Evolutionary conservation across 2,797 vertebrate genomes (phyloP), one percentile per base, ranked within the genome.

Genomic region (Aldrovandia affinis): DNA sequence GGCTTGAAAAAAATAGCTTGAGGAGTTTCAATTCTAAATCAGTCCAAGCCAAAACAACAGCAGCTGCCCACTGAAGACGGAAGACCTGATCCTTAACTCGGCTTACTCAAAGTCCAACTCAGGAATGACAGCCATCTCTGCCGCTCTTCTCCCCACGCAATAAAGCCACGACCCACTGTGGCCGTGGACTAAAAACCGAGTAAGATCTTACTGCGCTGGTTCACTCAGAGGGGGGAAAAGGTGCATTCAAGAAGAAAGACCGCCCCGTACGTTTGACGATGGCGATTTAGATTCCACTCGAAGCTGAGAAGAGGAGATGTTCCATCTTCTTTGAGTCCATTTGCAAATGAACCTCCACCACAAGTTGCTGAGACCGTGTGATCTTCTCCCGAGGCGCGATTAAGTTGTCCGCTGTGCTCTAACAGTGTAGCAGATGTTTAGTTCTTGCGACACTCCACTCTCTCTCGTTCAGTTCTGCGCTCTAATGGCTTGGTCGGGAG

Each of bases 31-130:
- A 80, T 83, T 68, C 90, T 91, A 93, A 89, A 94, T 94, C 93
- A 93, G 92, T 89, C 78, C 84, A 87, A 90, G 84, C 80, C 39
- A 77, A 85, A 87, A 52, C 57, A 73, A 77, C 28, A 88, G 85
- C 86, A 87, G 88, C 90, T 88, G 89, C 89, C 88, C 91, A 78
- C 84, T 65, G 82, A 52, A 73, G 57, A 63, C 54, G 55, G 44
- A 83, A 68, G 88, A 87, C 86, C 81, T 81, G 85, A 88, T 90
- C 85, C 89, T 77, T 39, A 68, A 55, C 81, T 81, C 85, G 89
- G 33, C 36, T 84, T 86, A 91, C 84, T 85, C 91, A 92, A 94
- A 93, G 94, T 92, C 92, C 93, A 88, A 86, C 81, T 86, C 84
- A 86, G 79, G 73, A 77, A n/a, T 77, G 42, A 47, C 73, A 77